Base-by-base conservation (phyloP, 2,797 vertebrate genomes). In the Vireo griseus region DNA sequence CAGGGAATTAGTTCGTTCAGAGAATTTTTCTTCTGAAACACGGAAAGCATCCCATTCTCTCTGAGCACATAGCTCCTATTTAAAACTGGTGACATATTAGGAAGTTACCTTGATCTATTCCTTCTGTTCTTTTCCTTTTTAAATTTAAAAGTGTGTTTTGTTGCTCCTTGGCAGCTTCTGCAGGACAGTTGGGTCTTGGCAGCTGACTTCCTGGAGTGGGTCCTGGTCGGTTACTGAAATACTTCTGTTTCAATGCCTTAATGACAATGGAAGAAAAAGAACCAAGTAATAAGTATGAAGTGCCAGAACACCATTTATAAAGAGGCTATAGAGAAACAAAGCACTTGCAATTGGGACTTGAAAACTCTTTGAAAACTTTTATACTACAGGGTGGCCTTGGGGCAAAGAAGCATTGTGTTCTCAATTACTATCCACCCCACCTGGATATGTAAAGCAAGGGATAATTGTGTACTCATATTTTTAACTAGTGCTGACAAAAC, bases 171-270 rank as follows among this genome's bases (percentile, higher is more conserved):
- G 99, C 91, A 51, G 96, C 98, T 96, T 99, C 99, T 9, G 96
- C 96, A n/a, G 99, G 98, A 88, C 97, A 98, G 95, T 99, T 99
- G 40, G 99, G 99, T 97, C 98, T 98, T 66, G 99, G 99, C 24
- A 99, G 98, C 79, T 98, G 98, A 73, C 97, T 98, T 57, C 99
- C 99, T 61, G 98, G 98, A 35, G 99, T 99, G 29, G 99, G 99
- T 50, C 96, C 98, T 35, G 99, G 99, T 33, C 98, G 97, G 90
- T 99, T 99, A 97, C 98, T 99, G 96, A 99, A 99, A 98, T 99
- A 99, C 12, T 84, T 98, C 95, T 98, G 99, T 96, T 99, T 99
- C 78, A 99, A 96, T 61, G 99, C 99, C 99, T 99, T 96, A 51
- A 87, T 18, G 20, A 81, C 16, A 68, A 89, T 7, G 3, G 5